Percentiles rank a stretch among this genome's conserved stretches.
Conservation (phyloP, 2,113 vertebrate species). For the Hippocampus comes region DNA sequence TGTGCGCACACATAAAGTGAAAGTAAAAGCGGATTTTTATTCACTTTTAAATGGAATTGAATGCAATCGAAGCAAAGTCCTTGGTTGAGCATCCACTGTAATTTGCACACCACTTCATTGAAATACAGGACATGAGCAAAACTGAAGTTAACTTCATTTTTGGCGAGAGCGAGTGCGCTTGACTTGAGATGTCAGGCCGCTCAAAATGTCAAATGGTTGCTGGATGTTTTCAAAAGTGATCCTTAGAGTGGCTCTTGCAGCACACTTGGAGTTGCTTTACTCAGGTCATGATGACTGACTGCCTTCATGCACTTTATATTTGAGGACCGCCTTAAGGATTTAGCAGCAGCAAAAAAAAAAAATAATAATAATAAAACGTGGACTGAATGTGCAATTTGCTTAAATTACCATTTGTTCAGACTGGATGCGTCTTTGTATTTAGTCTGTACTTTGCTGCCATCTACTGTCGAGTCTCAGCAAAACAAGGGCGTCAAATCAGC, state of each 20-base stretch:
- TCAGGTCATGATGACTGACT: constrained; percentile 41
- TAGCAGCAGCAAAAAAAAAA: constrained; percentile 13
- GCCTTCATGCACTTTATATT: constrained; percentile 73
- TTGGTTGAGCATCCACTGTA: not conserved
- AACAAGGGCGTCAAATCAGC: not conserved
- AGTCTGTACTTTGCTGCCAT: constrained; percentile 56
- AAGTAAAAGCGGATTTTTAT: not conserved
- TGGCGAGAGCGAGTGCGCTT: constrained; percentile 11
- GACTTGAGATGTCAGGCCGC: constrained; percentile 27
- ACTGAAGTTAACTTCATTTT: not conserved
- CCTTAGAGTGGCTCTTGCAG: constrained; percentile 20
- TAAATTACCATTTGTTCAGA: not conserved
- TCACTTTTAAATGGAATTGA: not conserved
- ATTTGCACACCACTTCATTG: not conserved
- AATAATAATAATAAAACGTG: not conserved
- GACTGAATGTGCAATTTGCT: constrained; percentile 12
- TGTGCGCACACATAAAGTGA: not conserved
- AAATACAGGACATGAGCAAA: not conserved
- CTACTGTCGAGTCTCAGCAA: constrained; percentile 50
- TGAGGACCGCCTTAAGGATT: constrained; percentile 30
- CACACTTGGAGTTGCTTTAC: constrained; percentile 26
- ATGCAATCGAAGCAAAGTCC: not conserved
- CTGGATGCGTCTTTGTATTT: constrained; percentile 19
- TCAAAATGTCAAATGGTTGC: constrained; percentile 29
- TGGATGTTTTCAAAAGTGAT: constrained; percentile 7